These are phyloP conservation scores for Platorchestia sp. DNA, from an alignment of 1,140 invertebrate species.

Conservation along the genomic window DNA sequence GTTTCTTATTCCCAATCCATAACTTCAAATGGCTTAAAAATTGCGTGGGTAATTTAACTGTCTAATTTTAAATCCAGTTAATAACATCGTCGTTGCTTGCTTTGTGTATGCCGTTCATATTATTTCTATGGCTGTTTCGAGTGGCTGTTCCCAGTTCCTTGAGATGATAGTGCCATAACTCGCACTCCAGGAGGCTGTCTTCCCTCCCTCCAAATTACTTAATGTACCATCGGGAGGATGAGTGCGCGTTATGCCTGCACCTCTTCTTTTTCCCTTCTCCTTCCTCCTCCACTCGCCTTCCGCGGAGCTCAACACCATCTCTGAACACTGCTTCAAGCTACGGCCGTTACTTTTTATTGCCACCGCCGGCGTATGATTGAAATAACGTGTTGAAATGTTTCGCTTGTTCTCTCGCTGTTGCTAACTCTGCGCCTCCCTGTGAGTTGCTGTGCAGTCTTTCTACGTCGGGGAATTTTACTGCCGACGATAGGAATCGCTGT, in stretches of 20 bases:
- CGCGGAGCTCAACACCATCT: background rate
- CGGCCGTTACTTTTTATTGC: background rate
- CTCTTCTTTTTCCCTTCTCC: background rate
- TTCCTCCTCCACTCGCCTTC: background rate
- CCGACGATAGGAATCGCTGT: background rate
- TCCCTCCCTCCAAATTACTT: background rate
- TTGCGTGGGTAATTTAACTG: no score
- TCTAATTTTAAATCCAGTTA: no score
- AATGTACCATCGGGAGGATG: background rate
- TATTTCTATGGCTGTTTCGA: no score
- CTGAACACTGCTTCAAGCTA: background rate
- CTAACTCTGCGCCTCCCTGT: background rate
- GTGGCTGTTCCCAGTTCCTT: no score
- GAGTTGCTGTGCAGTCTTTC: background rate
- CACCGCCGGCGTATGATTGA: background rate
- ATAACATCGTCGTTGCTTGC: no score
- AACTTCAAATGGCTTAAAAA: no score
- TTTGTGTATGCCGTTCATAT: no score
- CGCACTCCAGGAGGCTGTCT: background rate
- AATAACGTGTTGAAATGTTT: background rate
- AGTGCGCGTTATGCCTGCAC: background rate
- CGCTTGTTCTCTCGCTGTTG: background rate
- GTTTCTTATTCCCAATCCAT: no score
- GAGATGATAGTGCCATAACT: background rate
- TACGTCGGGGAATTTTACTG: no score